Evolutionary conservation across 37 sponge, comb jelly and placozoan species (phyloP).

Genomic region (Chondrilla cf. caribensis): DNA sequence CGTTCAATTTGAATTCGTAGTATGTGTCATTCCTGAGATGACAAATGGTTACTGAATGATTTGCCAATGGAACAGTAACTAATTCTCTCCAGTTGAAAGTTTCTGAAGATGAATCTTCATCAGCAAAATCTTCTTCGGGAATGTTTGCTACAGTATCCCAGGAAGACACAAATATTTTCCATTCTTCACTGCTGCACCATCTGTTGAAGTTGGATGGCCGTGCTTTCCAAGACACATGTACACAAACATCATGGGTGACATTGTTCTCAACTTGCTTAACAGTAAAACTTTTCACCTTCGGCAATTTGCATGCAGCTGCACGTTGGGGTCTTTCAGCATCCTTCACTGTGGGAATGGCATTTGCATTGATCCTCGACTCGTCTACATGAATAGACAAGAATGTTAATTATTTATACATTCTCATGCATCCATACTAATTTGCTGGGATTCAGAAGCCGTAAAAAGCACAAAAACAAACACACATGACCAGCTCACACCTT

Average conservation of each 20-base stretch:
- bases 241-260: background rate
- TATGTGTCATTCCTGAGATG: background rate
- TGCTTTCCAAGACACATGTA: background rate
- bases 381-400: too few species aligned
- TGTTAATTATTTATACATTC: too few species aligned
- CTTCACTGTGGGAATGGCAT: too few species aligned
- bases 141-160: background rate
- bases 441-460: too few species aligned
- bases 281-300: background rate
- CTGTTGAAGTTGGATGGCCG: background rate
- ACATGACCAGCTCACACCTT: too few species aligned
- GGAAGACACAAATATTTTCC: background rate
- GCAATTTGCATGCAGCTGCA: background rate
- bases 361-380: too few species aligned
- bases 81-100: background rate
- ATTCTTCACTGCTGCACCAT: background rate
- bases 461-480: too few species aligned
- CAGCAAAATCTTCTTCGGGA: conserved; percentile 6
- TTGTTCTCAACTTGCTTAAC: background rate
- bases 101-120: background rate
- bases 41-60: background rate
- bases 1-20: background rate
- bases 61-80: background rate
- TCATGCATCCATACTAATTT: too few species aligned
- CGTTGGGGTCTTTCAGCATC: too few species aligned